A percentile compares a stretch with the other conserved stretches of the same genome.
phyloP scores from a whole-genome alignment of 2,888 invertebrate species.

The Auanema sp. region DNA sequence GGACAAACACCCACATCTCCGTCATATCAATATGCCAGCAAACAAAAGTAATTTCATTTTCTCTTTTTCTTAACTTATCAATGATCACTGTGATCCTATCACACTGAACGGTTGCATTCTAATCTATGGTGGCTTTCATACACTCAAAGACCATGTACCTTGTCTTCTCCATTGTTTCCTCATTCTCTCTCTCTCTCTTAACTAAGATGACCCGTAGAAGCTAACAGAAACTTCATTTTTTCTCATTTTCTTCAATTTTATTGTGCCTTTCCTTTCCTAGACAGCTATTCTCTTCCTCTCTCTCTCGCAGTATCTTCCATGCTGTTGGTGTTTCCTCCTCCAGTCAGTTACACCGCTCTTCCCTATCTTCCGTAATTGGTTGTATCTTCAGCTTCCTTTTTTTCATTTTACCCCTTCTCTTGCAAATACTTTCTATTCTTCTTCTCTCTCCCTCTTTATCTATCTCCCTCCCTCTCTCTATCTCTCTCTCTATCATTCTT shows the following conservation, averaged over 20 bases:
- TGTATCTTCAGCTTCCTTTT: constrained; percentile 17
- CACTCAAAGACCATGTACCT: no score
- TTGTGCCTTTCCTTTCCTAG: neutral
- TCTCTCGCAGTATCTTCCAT: neutral
- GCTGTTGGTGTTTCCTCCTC: constrained; percentile 20
- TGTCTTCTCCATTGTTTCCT: no score
- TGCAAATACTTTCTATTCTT: constrained; percentile 21
- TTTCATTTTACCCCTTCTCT: constrained; percentile 19
- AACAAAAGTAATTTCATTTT: no score
- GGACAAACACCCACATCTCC: no score
- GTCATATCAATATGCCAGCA: no score
- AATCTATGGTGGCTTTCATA: no score
- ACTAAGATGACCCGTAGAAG: no score
- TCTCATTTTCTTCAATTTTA: constrained; percentile 3
- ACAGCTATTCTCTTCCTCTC: constrained; percentile 4
- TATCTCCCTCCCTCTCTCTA: constrained; percentile 9
- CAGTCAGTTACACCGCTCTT: constrained; percentile 8
- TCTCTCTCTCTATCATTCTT: constrained; percentile 14
- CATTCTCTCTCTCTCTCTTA: no score
- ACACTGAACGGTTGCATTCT: no score
- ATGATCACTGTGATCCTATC: no score
- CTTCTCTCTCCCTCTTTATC: constrained; percentile 19
- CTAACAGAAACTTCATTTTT: neutral
- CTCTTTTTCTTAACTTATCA: no score
- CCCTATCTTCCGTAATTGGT: constrained; percentile 23